Conservation (phyloP, 2,113 vertebrate genomes). For the Empidonax traillii region DNA sequence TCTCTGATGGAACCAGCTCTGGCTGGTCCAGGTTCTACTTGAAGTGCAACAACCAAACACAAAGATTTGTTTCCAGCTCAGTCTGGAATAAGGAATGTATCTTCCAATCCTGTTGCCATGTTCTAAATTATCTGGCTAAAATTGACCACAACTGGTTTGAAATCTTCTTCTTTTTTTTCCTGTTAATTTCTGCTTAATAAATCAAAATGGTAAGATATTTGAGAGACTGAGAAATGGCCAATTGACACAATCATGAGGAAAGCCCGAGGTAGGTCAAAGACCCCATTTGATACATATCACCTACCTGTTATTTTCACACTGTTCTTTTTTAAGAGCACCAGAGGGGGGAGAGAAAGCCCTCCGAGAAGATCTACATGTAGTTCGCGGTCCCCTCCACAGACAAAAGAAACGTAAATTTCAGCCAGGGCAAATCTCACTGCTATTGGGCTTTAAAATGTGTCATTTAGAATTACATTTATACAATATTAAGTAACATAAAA, state of each 20-base stretch:
- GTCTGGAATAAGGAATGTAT: background rate
- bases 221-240: background rate
- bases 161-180: background rate
- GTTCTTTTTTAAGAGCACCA: background rate
- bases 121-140: background rate
- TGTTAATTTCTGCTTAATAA: background rate
- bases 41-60: background rate
- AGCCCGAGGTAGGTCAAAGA: background rate
- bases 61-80: background rate
- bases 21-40: background rate
- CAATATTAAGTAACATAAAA: background rate
- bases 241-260: background rate
- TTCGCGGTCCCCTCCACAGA: background rate
- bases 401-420: background rate
- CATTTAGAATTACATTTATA: background rate
- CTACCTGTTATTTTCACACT: background rate
- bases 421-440: background rate
- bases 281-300: background rate
- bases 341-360: background rate
- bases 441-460: background rate
- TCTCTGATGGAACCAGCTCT: background rate
- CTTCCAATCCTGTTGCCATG: background rate
- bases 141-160: background rate
- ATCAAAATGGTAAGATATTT: background rate
- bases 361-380: background rate